A percentile compares a stretch with the other conserved stretches of the same genome.
phyloP scores from a whole-genome alignment of 2,113 vertebrate genomes.

The Bothrops jararaca region DNA sequence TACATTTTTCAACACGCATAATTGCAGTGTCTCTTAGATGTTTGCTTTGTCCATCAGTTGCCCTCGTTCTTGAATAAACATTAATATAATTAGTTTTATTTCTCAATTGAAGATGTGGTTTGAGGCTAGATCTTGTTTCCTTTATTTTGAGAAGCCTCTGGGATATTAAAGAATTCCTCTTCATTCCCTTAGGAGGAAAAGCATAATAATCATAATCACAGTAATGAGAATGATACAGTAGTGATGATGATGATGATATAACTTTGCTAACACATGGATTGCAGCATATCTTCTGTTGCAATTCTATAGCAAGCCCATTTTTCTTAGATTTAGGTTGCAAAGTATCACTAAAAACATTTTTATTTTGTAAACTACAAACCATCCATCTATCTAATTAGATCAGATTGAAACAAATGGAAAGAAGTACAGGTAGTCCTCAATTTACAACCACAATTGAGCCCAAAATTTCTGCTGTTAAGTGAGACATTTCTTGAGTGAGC shows the following conservation, averaged over 20 bases:
- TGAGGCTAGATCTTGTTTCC: background rate
- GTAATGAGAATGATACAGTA: background rate
- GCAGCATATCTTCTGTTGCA: background rate
- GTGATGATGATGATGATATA: background rate
- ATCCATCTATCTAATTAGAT: background rate
- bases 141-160: background rate
- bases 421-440: background rate
- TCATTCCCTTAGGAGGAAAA: background rate
- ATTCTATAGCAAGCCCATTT: background rate
- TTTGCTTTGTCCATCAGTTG: background rate
- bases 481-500: background rate
- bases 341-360: background rate
- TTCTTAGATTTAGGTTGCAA: background rate
- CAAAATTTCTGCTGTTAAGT: background rate
- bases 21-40: background rate
- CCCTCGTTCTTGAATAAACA: background rate
- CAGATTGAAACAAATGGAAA: background rate
- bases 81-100: background rate
- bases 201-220: background rate
- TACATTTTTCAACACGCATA: background rate
- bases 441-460: background rate
- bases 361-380: background rate
- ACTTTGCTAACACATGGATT: background rate
- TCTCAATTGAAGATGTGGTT: background rate
- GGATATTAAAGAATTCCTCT: background rate